Percentiles rank a stretch among this genome's conserved stretches.
These are phyloP conservation scores for Leptopilina syphax DNA, from an alignment of 2,888 invertebrate genomes.

Conservation along the genomic window DNA sequence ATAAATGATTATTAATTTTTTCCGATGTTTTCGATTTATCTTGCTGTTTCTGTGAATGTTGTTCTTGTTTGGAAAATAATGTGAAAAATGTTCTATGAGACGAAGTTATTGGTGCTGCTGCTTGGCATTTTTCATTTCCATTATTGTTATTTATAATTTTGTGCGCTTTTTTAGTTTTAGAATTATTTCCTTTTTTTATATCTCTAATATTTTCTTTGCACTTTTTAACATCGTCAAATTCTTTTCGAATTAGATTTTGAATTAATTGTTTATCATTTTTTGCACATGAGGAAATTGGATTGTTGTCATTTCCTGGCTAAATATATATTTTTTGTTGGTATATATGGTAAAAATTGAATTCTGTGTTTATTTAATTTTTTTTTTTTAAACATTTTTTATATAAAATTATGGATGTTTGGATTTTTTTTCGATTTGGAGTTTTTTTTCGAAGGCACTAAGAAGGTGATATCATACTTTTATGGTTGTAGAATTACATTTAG, in stretches of 20 bases:
- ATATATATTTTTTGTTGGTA: no score
- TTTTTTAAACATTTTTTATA: background rate
- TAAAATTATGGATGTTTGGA: no score
- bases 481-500: background rate
- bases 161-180: background rate
- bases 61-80: background rate
- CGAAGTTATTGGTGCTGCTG: background rate
- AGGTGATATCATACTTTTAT: background rate
- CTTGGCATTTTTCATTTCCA: background rate
- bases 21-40: background rate
- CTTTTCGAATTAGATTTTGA: background rate
- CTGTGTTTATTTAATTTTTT: background rate
- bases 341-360: no score
- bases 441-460: no score
- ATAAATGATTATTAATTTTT: background rate
- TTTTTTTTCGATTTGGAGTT: no score
- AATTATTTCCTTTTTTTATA: background rate
- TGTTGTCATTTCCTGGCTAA: no score
- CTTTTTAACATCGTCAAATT: slow-evolving; percentile 16
- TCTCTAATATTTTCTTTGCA: background rate
- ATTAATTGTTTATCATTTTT: background rate
- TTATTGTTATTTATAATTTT: background rate
- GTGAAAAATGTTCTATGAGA: background rate
- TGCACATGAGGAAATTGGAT: background rate
- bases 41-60: background rate